Evolutionary conservation across 2,113 vertebrate genomes (phyloP).

Genomic region (Petrocephalus zakoni): DNA sequence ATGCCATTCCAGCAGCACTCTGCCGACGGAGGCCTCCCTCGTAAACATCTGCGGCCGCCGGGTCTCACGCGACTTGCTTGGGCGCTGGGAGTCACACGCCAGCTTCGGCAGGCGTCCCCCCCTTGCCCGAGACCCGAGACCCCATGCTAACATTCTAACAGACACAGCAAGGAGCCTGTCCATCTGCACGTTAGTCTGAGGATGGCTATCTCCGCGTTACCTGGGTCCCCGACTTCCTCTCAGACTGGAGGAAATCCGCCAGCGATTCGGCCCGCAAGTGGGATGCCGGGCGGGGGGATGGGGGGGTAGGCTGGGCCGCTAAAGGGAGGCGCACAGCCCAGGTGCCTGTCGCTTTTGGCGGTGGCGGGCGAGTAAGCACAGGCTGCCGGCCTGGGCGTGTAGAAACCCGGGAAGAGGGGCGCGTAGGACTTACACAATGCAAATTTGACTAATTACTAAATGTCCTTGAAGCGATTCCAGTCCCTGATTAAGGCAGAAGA

Average conservation of each 20-base stretch:
- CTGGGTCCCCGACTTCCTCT: constrained; percentile 16
- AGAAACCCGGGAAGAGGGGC: constrained; percentile 15
- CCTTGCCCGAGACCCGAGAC: neutral
- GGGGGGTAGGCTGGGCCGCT: too few species aligned
- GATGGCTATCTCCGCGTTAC: constrained; percentile 26
- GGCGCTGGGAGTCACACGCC: neutral
- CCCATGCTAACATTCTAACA: neutral
- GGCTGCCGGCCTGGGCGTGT: constrained; percentile 17
- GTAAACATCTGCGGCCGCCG: neutral
- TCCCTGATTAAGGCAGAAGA: constrained; percentile 10
- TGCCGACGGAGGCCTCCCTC: neutral
- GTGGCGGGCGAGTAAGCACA: constrained; percentile 27
- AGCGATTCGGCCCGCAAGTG: constrained; percentile 33
- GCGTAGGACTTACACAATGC: constrained; percentile 23
- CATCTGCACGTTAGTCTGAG: neutral
- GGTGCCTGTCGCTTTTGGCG: constrained; percentile 27
- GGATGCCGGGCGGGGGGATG: constrained; percentile 25
- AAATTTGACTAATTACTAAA: constrained; percentile 36
- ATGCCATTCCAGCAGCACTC: neutral
- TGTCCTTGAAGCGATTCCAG: constrained; percentile 30
- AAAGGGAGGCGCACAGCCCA: too few species aligned
- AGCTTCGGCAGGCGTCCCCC: neutral
- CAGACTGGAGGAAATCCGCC: constrained; percentile 24
- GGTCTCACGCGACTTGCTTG: neutral
- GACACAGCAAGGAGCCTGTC: neutral